Evolutionary conservation across 1,140 invertebrate species (phyloP).

Genomic region (Drosophila ananassae): DNA sequence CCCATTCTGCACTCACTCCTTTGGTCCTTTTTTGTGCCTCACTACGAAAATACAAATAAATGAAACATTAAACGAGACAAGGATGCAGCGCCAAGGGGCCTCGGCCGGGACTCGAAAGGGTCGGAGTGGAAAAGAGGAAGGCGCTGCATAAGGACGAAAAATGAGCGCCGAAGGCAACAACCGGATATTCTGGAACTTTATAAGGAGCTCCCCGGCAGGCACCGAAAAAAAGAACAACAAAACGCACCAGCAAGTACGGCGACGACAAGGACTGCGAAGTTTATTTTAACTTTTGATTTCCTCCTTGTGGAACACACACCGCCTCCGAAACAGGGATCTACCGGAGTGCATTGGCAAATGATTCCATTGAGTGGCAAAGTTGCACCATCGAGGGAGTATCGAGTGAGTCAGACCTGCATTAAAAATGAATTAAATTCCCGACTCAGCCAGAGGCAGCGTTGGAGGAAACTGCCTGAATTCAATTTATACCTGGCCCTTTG

Average conservation of each 20-base stretch:
- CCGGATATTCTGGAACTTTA: constrained; percentile 82
- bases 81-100: constrained; percentile 28
- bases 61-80: constrained; percentile 80
- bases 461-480: constrained; percentile 9
- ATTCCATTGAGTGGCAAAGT: constrained; percentile 62
- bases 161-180: constrained; percentile 80
- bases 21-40: constrained; percentile 32
- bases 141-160: constrained; percentile 62
- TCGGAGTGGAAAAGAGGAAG: not conserved
- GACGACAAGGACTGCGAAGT: constrained; percentile 59
- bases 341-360: constrained; percentile 50
- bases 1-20: constrained; percentile 7
- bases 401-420: constrained; percentile 50
- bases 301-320: constrained; percentile 36
- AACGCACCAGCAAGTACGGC: constrained; percentile 17
- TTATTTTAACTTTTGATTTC: constrained; percentile 83
- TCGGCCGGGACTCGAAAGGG: not conserved
- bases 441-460: constrained; percentile 3
- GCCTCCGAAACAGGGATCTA: not conserved
- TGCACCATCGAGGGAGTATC: constrained; percentile 44
- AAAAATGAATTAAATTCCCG: constrained; percentile 72
- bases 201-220: constrained; percentile 56
- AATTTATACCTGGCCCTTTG: constrained; percentile 20
- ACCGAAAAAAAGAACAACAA: constrained; percentile 63
- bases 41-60: constrained; percentile 58